A percentile compares a stretch with the other conserved stretches of the same genome.
Evolutionary conservation across 1,140 invertebrate species (phyloP).

Genomic region (Drosophila nebulosa): DNA sequence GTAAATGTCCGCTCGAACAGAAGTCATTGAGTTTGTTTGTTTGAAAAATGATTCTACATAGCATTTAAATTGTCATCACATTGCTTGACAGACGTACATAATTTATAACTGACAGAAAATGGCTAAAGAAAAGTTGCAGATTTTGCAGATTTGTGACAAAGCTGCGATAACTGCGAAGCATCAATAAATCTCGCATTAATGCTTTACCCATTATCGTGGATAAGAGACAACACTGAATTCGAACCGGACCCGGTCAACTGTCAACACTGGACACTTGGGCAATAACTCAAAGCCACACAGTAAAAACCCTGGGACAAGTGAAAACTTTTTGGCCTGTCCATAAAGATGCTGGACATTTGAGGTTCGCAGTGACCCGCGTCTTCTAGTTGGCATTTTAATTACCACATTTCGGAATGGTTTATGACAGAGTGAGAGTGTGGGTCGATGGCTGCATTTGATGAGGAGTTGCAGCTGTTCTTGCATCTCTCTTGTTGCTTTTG

Average conservation of each 20-base stretch:
- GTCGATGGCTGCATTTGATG: constrained; percentile 58
- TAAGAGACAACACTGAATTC: constrained; percentile 34
- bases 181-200: constrained; percentile 74
- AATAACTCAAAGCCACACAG: constrained; percentile 59
- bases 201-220: constrained; percentile 38
- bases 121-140: constrained; percentile 16
- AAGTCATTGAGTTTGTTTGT: constrained; percentile 3
- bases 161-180: constrained; percentile 15
- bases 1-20: not conserved
- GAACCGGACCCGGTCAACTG: constrained; percentile 43
- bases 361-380: constrained; percentile 39
- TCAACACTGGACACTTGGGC: constrained; percentile 45
- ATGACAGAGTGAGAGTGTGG: constrained; percentile 15
- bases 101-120: constrained; percentile 70
- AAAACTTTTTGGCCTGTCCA: constrained; percentile 8
- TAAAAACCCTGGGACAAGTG: not conserved
- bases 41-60: constrained; percentile 47
- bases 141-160: constrained; percentile 1
- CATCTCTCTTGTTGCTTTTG: constrained; percentile 37
- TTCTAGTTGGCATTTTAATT: constrained; percentile 69
- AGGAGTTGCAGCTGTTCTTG: constrained; percentile 23
- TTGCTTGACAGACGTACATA: constrained; percentile 37
- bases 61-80: constrained; percentile 4
- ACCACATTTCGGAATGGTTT: constrained; percentile 28
- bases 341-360: constrained; percentile 16